Evolutionary conservation across 1,140 invertebrate species (phyloP), one percentile per base, ranked within the genome.

Genomic region (Leptinotarsa texana): DNA sequence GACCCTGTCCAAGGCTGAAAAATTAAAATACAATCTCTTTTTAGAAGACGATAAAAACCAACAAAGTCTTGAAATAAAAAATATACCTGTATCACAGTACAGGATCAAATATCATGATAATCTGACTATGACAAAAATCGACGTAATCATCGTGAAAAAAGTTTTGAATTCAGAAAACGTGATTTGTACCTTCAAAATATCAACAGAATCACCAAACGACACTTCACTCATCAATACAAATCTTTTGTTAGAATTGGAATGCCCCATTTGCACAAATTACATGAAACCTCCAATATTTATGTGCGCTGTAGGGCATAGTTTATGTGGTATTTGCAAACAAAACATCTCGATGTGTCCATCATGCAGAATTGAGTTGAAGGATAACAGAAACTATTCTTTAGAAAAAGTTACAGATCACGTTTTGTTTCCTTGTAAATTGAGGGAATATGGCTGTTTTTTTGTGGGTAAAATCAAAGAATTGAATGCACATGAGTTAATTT

Each of bases 201-300:
- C 11, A 11, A 42, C 33, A 11, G 33, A 42, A 42, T 42, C 33
- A 42, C 33, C 8, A 57, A 18, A 57, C 15, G 17, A 57, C n/a
- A 57, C 15, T 18, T 6, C 51, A 3, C 51, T 57, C 51, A 57
- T 57, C 51, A 57, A 67, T 17, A 27, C 8, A 27, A 69, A 76
- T 18, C 72, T 80, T 47, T 68, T 80, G n/a, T 22, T 65, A n/a
- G 79, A 78, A 66, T 49, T 80, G 13, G 76, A 80, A 68, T 80
- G 79, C 69, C 79, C 79, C 4, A 71, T 79, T 47, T 80, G 79
- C 62, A 73, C 69, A 42, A 74, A 79, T 65, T 77, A 77, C 72
- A 77, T 80, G 79, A 21, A 42, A 6, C 74, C 76, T 11, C 79
- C 79, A 18, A 80, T 80, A 33, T 57, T 72, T 8, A 75, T 76